Evolutionary conservation across 2,888 invertebrate genomes (phyloP).

Genomic region (Lasioglossum pauxillum): DNA sequence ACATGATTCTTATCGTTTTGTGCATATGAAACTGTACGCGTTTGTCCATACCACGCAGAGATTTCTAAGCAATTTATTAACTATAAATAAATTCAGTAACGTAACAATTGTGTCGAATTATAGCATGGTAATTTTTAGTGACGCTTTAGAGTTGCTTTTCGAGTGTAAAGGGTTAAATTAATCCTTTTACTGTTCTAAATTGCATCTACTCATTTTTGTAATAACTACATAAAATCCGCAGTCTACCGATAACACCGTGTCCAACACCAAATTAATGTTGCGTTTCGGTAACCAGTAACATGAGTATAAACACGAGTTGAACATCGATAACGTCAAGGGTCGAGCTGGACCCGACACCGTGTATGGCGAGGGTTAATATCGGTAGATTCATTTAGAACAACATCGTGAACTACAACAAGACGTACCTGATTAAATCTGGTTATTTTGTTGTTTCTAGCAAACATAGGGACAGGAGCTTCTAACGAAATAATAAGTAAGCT

Average conservation of each 20-base stretch:
- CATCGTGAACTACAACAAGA: not conserved
- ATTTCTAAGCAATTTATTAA: not conserved
- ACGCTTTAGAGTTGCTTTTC: not conserved
- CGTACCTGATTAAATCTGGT: constrained; percentile 42
- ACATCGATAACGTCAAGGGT: not conserved
- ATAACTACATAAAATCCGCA: not conserved
- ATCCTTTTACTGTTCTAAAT: not conserved
- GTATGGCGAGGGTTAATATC: constrained; percentile 11
- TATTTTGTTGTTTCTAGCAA: constrained; percentile 82
- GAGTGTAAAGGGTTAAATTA: not conserved
- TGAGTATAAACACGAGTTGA: not conserved
- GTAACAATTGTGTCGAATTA: not conserved
- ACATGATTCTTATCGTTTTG: not conserved
- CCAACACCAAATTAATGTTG: not conserved
- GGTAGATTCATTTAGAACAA: constrained; percentile 20
- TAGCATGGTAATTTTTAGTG: too few species aligned
- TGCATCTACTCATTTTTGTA: not conserved
- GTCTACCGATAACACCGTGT: not conserved
- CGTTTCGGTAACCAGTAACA: not conserved
- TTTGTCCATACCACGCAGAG: too few species aligned
- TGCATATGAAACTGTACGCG: not conserved
- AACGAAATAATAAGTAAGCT: constrained; percentile 82
- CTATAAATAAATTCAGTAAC: not conserved
- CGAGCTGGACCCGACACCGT: not conserved
- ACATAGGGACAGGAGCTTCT: constrained; percentile 80